These are phyloP conservation scores for Sparus aurata DNA, from an alignment of 2,797 vertebrate species.

Conservation along the genomic window DNA sequence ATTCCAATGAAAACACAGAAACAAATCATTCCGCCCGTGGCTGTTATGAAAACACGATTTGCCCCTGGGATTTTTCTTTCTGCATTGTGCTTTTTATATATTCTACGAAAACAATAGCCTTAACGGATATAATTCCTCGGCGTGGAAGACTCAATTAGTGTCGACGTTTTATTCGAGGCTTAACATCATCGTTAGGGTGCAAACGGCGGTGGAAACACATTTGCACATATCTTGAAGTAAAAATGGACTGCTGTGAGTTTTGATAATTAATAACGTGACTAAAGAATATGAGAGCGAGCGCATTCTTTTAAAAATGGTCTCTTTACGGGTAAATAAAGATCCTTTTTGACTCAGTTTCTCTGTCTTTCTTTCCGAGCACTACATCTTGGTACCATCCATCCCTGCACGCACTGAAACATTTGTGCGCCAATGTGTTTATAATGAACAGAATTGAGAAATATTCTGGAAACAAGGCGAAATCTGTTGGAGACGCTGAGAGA, in stretches of 20 bases:
- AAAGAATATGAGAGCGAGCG: background rate
- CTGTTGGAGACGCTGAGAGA: background rate
- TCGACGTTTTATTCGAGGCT: background rate
- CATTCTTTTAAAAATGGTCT: background rate
- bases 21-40: conserved; percentile 28
- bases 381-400: background rate
- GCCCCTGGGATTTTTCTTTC: conserved; percentile 13
- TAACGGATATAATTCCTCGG: background rate
- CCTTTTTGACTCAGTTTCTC: background rate
- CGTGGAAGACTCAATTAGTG: background rate
- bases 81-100: background rate
- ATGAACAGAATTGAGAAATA: conserved; percentile 7
- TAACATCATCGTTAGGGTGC: background rate
- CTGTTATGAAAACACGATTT: conserved; percentile 36
- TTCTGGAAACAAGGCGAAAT: conserved; percentile 27
- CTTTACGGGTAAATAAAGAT: background rate
- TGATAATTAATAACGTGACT: background rate
- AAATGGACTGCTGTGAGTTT: background rate
- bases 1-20: conserved; percentile 41
- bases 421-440: conserved; percentile 8
- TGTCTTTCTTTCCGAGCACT: background rate
- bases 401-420: conserved; percentile 2
- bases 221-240: background rate
- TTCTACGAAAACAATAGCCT: conserved; percentile 19
- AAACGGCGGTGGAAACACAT: background rate